phyloP scores from a whole-genome alignment of 2,113 vertebrate genomes.

The Hepsetus odoe region DNA sequence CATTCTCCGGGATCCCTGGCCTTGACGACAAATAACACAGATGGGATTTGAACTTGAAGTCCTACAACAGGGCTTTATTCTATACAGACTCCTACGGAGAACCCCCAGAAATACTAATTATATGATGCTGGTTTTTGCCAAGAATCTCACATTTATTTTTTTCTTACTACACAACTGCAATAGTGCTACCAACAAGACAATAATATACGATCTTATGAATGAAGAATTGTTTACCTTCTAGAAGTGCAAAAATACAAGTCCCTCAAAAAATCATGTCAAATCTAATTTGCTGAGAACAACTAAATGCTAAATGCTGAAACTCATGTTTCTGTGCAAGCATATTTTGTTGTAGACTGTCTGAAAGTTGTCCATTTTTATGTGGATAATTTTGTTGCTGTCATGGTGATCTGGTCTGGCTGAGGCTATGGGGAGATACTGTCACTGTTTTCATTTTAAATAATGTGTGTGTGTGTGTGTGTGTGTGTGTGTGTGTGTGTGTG shows the following conservation, averaged over 20 bases:
- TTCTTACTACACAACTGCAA: neutral
- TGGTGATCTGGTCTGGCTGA: constrained; percentile 9
- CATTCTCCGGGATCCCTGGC: constrained; percentile 6
- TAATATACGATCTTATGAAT: too few relatives aligned
- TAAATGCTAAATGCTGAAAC: too few relatives aligned
- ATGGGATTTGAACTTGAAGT: constrained; percentile 24
- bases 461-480: constrained; percentile 29
- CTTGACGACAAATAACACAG: constrained; percentile 17
- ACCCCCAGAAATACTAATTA: too few relatives aligned
- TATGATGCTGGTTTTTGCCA: neutral
- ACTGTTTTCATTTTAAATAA: neutral
- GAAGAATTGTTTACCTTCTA: neutral
- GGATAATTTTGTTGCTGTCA: neutral
- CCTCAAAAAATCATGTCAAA: neutral
- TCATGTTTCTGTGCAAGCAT: neutral
- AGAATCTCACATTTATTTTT: neutral
- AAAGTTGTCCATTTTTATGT: neutral
- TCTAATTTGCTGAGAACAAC: too few relatives aligned
- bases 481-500: constrained; percentile 16
- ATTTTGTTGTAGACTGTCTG: neutral
- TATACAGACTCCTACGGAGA: too few relatives aligned
- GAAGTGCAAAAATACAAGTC: neutral
- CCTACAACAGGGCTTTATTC: neutral
- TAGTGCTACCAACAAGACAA: neutral
- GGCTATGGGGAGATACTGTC: neutral